phyloP scores from a whole-genome alignment of 2,888 invertebrate genomes.

The Minunthozetes semirufus region DNA sequence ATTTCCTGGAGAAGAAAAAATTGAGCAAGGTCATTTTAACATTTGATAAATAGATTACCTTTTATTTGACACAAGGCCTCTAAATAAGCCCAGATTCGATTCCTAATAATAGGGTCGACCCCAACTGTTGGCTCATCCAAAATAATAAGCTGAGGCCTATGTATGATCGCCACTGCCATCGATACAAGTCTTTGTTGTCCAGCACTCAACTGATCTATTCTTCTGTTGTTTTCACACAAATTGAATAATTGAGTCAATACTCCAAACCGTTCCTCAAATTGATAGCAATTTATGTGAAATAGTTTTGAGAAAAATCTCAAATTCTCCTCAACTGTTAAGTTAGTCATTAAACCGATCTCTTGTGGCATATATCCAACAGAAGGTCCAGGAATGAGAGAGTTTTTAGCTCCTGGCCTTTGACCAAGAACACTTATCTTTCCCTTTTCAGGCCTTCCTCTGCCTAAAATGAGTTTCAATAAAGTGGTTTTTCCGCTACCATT shows the following conservation, averaged over 20 bases:
- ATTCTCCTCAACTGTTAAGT: conserved; percentile 37
- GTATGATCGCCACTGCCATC: conserved; percentile 83
- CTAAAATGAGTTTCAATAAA: conserved; percentile 82
- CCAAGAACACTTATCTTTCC: conserved; percentile 86
- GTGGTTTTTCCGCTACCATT: conserved; percentile 96
- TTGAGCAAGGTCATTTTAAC: too few species aligned
- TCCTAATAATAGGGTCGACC: conserved; percentile 71
- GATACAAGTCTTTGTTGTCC: conserved; percentile 86
- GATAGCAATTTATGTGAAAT: conserved; percentile 11
- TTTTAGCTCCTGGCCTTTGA: background rate
- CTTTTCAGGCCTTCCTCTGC: conserved; percentile 70
- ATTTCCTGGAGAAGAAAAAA: conserved; percentile 55
- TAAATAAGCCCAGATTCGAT: conserved; percentile 86
- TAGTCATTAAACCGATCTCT: conserved; percentile 36
- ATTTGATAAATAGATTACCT: too few species aligned
- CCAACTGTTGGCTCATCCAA: conserved; percentile 90
- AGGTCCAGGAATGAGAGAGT: conserved; percentile 25
- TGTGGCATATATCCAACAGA: conserved; percentile 38
- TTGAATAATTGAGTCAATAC: conserved; percentile 30
- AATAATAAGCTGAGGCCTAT: conserved; percentile 82
- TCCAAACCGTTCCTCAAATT: conserved; percentile 16
- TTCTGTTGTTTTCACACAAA: conserved; percentile 28
- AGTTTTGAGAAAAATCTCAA: conserved; percentile 34
- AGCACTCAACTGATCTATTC: conserved; percentile 55
- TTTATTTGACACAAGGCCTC: conserved; percentile 81